Base-by-base conservation (phyloP, 2,797 vertebrate species). In the Nannoperca obscura region DNA sequence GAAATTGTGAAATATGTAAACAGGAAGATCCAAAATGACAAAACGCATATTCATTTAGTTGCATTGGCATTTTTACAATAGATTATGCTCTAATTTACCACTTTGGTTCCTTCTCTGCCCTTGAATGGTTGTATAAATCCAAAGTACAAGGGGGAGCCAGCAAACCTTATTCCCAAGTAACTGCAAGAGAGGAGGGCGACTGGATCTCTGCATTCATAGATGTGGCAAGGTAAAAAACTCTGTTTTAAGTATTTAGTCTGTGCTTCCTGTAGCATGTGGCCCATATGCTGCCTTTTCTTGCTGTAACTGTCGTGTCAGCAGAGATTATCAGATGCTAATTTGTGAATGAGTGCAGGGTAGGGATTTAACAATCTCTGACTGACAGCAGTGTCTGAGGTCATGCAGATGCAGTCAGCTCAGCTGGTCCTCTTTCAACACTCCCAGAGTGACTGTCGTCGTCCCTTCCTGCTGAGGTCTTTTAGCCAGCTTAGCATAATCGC, bases 401-500 rank as follows among this genome's bases (percentile, higher is more conserved):
- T 34, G n/a, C 76, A 86, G 68, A 86, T 77, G 66, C 60, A 73
- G 57, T 34, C 55, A 1, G 64, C 50, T 55, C 67, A 60, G 71
- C 64, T 24, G 63, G 52, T 62, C 34, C 40, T 27, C 49, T 69
- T 68, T 76, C 60, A 78, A 58, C 50, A 62, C 67, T 63, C 64
- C 54, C 42, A 50, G 58, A 44, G 20, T 22, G 69, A 52, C 52
- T 17, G 61, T 42, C 47, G 12, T 49, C 46, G 1, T 59, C 76
- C 7, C 71, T 86, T 88, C 87, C 86, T 84, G 78, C 78, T 61
- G 69, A 74, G 49, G 71, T 81, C 80, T 2, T 76, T 82, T 67
- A 75, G 57, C 68, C 76, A 82, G 83, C 80, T 93, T 89, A 92
- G 55, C 68, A 74, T 93, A 93, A 92, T 91, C 91, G 74, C 65